Percentiles rank a stretch among this genome's conserved stretches.
These are phyloP conservation scores for Synanthedon andrenaeformis DNA, from an alignment of 2,888 invertebrate species.

Conservation along the genomic window DNA sequence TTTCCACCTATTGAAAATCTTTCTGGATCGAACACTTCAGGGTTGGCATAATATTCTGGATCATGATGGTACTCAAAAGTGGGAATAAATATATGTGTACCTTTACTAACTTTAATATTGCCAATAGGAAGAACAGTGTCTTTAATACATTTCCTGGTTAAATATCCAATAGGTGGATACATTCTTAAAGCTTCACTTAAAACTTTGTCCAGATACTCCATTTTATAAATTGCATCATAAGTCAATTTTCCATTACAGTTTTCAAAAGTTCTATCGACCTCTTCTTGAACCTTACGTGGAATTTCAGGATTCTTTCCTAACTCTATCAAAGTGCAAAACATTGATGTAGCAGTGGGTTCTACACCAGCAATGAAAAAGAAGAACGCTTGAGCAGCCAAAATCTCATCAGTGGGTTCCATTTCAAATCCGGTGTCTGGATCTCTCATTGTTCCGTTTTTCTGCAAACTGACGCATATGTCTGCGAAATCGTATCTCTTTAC, in stretches of 20 bases:
- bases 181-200: slow-evolving; percentile 30
- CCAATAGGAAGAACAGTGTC: slow-evolving; percentile 36
- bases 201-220: slow-evolving; percentile 41
- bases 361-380: slow-evolving; percentile 50
- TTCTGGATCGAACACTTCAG: slow-evolving; percentile 50
- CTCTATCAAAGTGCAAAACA: slow-evolving; percentile 31
- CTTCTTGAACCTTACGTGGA: slow-evolving; percentile 28
- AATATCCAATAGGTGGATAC: slow-evolving; percentile 33
- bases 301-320: slow-evolving; percentile 36
- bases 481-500: slow-evolving; percentile 37
- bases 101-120: slow-evolving; percentile 34
- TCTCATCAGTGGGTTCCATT: slow-evolving; percentile 36
- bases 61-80: slow-evolving; percentile 47
- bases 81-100: slow-evolving; percentile 32
- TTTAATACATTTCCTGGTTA: slow-evolving; percentile 24
- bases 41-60: slow-evolving; percentile 44
- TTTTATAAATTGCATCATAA: slow-evolving; percentile 25
- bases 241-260: slow-evolving; percentile 22
- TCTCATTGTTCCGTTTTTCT: slow-evolving; percentile 28
- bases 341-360: slow-evolving; percentile 37
- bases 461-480: slow-evolving; percentile 35
- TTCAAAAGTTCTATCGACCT: slow-evolving; percentile 31
- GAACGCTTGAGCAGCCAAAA: slow-evolving; percentile 41
- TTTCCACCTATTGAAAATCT: slow-evolving; percentile 24
- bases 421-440: slow-evolving; percentile 28